Conservation (phyloP, 30 jellyfish, hydroid and myxozoan species). For the Rhopilema esculentum region DNA sequence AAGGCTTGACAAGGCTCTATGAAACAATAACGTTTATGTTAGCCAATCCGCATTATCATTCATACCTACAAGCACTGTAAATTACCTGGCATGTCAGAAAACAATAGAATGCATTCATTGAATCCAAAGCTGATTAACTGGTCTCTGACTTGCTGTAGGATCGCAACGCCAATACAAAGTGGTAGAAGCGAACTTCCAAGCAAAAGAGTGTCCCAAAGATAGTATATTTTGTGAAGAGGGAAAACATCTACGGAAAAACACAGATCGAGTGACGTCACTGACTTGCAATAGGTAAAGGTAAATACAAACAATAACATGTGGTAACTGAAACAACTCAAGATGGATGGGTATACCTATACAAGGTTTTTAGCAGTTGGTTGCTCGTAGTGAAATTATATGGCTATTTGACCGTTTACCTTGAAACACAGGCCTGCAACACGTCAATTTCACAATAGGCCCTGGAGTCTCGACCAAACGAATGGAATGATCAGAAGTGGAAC, state of each 20-base stretch:
- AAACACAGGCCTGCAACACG: no score
- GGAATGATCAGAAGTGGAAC: no score
- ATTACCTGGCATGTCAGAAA: constrained; percentile 99
- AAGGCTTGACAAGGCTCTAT: not conserved
- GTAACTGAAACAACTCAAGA: no score
- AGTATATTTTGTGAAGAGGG: constrained; percentile 88
- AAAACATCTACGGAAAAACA: constrained; percentile 66
- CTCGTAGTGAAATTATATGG: no score
- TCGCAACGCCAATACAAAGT: constrained; percentile 92
- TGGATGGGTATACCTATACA: no score
- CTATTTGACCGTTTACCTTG: no score
- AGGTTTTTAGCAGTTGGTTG: no score
- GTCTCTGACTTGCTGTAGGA: constrained; percentile 83
- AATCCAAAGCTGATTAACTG: constrained; percentile 81
- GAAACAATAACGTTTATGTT: not conserved
- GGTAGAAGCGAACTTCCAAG: constrained; percentile 97
- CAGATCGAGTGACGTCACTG: not conserved
- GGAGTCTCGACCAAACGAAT: no score
- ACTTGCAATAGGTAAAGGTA: no score
- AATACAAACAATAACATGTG: no score
- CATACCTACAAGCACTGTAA: no score
- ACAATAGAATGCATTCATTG: constrained; percentile 90
- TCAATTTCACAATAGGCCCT: no score
- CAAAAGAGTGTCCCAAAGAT: constrained; percentile 94
- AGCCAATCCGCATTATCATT: not conserved